Base-by-base conservation (phyloP, 1,140 invertebrate species). In the Meloidogyne floridensis region DNA sequence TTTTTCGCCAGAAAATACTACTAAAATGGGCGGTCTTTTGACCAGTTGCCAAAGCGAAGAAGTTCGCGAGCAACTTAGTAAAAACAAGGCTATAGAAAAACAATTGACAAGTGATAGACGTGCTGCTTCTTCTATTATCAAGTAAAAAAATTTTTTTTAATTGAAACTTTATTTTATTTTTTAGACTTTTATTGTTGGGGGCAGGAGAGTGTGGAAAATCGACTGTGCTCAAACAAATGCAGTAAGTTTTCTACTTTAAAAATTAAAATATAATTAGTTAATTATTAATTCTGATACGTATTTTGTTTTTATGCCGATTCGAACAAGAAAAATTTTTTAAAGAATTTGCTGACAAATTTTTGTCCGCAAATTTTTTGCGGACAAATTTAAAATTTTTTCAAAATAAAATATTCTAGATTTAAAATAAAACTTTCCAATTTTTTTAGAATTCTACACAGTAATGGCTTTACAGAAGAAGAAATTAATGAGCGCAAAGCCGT, bases 381-480 rank as follows among this genome's bases (percentile, higher is more conserved):
- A 32, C 32, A 32, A 32, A 32, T 32, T 32, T 32, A 32, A 32
- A 32, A 47, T 47, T 47, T 47, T 84, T 70, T 32, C 78, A 84
- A 80, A 70, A 70, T 3, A 51, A 42, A 15, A 8, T 80, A 3
- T 56, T n/a, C 59, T 1, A 15, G 3, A 10, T 4, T 53, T 20
- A 20, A 80, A 77, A 79, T 0, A 83, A 77, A 69, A 15, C 2
- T 65, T 59, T 51, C 59, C 59, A 7, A 15, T 53, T 74, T 86
- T 81, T 83, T 76, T 84, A 92, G 91, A 93, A 96, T 97, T 86
- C 96, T 98, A 84, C 96, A 98, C 90, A 95, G 96, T 91, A 94
- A 94, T 82, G 96, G 96, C 59, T 98, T 97, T 90, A 94, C 94
- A 59, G 93, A 93, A 91, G 95, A 96, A 91, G 96, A 98, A 93